Evolutionary conservation across 2,797 vertebrate species (phyloP), one percentile per base, ranked within the genome.

Genomic region (Loris lydekkerianus): DNA sequence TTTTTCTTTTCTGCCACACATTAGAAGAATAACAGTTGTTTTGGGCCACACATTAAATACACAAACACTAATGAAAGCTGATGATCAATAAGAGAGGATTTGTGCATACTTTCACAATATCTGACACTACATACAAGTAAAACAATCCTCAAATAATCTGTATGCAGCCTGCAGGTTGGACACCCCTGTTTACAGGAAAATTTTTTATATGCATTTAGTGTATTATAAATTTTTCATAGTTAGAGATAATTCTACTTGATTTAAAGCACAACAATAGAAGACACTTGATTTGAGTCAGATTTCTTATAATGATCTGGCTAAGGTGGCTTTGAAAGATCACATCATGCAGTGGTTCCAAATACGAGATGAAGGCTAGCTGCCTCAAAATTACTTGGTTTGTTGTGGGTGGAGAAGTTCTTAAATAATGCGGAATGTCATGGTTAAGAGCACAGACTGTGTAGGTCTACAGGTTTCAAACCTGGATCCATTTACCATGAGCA

Each of bases 211-310:
- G 43, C 40, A 37, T 63, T 86, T 49, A 91, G 18, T 2, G 0
- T 78, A 60, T 49, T 93, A 43, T 53, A 70, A 70, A 80, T 69
- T 95, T 18, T 77, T 86, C 7, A 15, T 92, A 27, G 25, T 89
- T 73, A 49, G 53, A 65, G 10, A 76, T 82, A 78, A 18, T 81
- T 29, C 63, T 86, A 13, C 43, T 89, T 65, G 76, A 83, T 73
- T 81, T 87, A 86, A 84, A 92, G 34, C 40, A 18, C 29, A 72
- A 1, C 40, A 49, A 43, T 37, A 11, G 43, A 87, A 89, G 63
- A 63, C 65, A 37, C 21, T 78, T 73, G 40, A 63, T 43, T 86
- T 89, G 75, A 78, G 40, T 18, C 58, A 27, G 34, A 61, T 93
- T 83, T 90, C 46, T n/a, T 34, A 75, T 58, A 80, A 31, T 49